Evolutionary conservation across 35 echinoderm and acorn worm species (phyloP), one percentile per base, ranked within the genome.

Genomic region (Eucidaris tribuloides): DNA sequence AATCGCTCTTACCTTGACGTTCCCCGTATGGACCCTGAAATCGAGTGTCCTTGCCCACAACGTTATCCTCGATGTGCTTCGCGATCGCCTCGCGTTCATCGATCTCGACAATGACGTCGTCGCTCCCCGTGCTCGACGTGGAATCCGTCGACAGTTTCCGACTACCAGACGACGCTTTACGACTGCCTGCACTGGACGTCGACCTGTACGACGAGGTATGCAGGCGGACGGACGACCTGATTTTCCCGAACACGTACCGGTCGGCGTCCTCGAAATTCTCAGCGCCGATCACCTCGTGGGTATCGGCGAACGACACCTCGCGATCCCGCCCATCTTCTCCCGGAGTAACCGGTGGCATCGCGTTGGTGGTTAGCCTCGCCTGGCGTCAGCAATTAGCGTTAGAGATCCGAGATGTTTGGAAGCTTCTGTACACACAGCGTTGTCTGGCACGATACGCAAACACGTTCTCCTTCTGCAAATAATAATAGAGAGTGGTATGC

Each of bases 51-150:
- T 88, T 88, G 15, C 94, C 94, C 39, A 97, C 92, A 15, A 97
- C 86, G 39, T 93, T 97, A 0, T 97, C 94, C 45, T 97, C 94
- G 3, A 97, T 46, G 37, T 97, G 92, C 44, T 85, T 80, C 15
- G 92, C 72, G 30, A 96, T 68, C 44, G 57, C 52, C 24, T 32
- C 64, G 23, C 62, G 35, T 1, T 92, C 77, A 31, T 87, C 79
- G 42, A 88, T 63, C 2, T 89, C 19, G 5, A 23, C 33, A 45
- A 35, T 76, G 24, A 35, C 41, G 11, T 5, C 37, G 2, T 19
- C 68, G 1, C 14, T 7, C 2, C 34, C 41, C 37, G 38, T 33
- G 35, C 34, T 41, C 18, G 68, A 74, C 7, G 24, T 38, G 35
- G 33, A 7, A 17, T 24, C 41, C 19, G 33, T 35, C 13, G 61